phyloP scores from a whole-genome alignment of 2,888 invertebrate species.

The Netelia inedita region DNA sequence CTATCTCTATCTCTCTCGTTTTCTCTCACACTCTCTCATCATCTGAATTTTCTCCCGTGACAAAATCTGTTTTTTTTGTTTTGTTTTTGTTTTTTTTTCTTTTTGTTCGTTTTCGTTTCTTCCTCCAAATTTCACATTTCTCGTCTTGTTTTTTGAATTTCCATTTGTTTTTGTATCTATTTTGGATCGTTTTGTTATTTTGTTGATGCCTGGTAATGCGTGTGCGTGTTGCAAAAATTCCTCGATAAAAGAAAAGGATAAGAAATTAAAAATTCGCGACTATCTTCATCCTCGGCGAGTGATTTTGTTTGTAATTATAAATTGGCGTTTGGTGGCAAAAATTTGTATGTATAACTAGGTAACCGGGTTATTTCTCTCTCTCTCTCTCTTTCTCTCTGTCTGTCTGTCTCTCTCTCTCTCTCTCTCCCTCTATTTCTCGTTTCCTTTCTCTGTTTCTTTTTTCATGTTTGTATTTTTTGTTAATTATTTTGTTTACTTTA shows the following conservation, averaged over 20 bases:
- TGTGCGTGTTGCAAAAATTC: slow-evolving; percentile 59
- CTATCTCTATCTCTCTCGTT: slow-evolving; percentile 47
- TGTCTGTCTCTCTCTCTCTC: slow-evolving; percentile 23
- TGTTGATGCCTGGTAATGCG: slow-evolving; percentile 58
- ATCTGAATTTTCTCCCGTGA: slow-evolving; percentile 59
- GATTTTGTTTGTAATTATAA: slow-evolving; percentile 39
- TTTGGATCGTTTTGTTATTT: slow-evolving; percentile 37
- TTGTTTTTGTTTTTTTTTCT: slow-evolving; percentile 27
- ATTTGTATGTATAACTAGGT: slow-evolving; percentile 80
- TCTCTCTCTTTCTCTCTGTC: slow-evolving; percentile 13
- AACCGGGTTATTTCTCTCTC: slow-evolving; percentile 77
- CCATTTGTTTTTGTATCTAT: slow-evolving; percentile 15
- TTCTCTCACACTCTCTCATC: slow-evolving; percentile 39
- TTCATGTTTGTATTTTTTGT: slow-evolving; percentile 32
- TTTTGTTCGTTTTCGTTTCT: slow-evolving; percentile 49
- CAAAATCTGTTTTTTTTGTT: slow-evolving; percentile 68
- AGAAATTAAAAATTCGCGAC: slow-evolving; percentile 40
- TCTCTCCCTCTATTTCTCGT: neutral
- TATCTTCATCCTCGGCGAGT: slow-evolving; percentile 62
- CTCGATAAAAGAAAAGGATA: slow-evolving; percentile 25
- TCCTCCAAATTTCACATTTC: slow-evolving; percentile 55
- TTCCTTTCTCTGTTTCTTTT: slow-evolving; percentile 34
- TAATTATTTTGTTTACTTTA: slow-evolving; percentile 73
- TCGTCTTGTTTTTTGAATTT: slow-evolving; percentile 58
- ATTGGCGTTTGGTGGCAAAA: slow-evolving; percentile 60